phyloP scores from a whole-genome alignment of 2,888 invertebrate genomes.

The Dermolepida albohirtum region DNA sequence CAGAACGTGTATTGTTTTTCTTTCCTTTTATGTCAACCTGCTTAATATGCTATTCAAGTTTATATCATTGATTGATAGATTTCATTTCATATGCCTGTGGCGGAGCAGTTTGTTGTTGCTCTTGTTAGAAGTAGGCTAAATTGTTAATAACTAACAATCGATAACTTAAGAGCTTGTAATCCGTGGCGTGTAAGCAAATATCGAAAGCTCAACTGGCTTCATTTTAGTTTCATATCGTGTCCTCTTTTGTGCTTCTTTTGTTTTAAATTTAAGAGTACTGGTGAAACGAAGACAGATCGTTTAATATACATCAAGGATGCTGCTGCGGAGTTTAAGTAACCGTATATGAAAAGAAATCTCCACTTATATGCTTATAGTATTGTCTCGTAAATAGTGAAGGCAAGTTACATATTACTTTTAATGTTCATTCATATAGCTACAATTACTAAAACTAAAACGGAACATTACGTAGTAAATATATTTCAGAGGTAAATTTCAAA shows the following conservation, averaged over 20 bases:
- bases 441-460: too few relatives aligned
- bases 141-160: slow-evolving; percentile 56
- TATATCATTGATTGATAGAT: background rate
- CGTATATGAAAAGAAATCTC: slow-evolving; percentile 28
- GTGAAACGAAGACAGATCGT: slow-evolving; percentile 33
- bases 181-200: slow-evolving; percentile 56
- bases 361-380: slow-evolving; percentile 19
- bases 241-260: slow-evolving; percentile 37
- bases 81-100: slow-evolving; percentile 40
- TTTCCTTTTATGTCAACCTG: too few relatives aligned
- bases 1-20: too few relatives aligned
- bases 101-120: slow-evolving; percentile 48
- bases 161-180: slow-evolving; percentile 56
- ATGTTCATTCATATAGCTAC: too few relatives aligned
- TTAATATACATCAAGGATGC: slow-evolving; percentile 23
- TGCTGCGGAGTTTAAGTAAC: slow-evolving; percentile 23
- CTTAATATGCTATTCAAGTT: background rate
- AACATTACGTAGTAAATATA: too few relatives aligned
- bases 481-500: too few relatives aligned
- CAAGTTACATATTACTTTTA: too few relatives aligned
- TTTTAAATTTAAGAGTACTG: slow-evolving; percentile 11
- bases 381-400: too few relatives aligned
- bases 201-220: slow-evolving; percentile 49
- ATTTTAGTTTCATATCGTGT: slow-evolving; percentile 40
- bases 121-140: slow-evolving; percentile 51